Percentiles rank a stretch among this genome's conserved stretches.
These are phyloP conservation scores for Nipponia nippon DNA, from an alignment of 2,113 vertebrate species.

Conservation along the genomic window DNA sequence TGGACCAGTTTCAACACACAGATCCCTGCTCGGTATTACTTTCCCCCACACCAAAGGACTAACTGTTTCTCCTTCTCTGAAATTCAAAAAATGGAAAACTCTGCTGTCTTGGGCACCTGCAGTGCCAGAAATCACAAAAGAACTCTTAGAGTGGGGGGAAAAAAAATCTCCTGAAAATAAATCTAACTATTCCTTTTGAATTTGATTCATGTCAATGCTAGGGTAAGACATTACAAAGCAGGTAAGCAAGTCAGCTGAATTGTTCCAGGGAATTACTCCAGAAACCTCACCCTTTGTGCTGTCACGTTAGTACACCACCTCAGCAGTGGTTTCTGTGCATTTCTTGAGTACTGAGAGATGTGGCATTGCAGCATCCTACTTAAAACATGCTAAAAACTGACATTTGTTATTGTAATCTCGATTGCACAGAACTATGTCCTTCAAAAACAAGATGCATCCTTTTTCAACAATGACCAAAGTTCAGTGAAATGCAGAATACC, in stretches of 20 bases:
- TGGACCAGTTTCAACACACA: background rate
- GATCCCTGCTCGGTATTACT: background rate
- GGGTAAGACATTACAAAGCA: background rate
- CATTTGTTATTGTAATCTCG: too few relatives aligned
- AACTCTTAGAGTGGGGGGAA: background rate
- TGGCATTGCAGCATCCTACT: background rate
- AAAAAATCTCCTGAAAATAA: background rate
- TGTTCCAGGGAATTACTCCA: background rate
- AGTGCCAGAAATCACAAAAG: background rate
- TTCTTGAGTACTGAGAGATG: background rate
- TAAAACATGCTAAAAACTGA: background rate
- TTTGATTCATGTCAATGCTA: background rate
- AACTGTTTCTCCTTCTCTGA: background rate
- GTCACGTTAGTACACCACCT: background rate
- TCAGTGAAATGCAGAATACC: background rate
- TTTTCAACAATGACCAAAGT: background rate
- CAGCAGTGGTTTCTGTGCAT: background rate
- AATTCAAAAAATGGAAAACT: background rate
- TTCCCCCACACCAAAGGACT: background rate
- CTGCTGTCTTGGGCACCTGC: background rate
- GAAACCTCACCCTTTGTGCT: rapidly evolving
- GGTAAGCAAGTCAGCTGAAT: background rate
- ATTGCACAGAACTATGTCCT: background rate
- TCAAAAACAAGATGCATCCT: background rate
- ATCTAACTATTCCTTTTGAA: background rate